Evolutionary conservation across 2,888 invertebrate species (phyloP).

Genomic region (Apamea sordens): DNA sequence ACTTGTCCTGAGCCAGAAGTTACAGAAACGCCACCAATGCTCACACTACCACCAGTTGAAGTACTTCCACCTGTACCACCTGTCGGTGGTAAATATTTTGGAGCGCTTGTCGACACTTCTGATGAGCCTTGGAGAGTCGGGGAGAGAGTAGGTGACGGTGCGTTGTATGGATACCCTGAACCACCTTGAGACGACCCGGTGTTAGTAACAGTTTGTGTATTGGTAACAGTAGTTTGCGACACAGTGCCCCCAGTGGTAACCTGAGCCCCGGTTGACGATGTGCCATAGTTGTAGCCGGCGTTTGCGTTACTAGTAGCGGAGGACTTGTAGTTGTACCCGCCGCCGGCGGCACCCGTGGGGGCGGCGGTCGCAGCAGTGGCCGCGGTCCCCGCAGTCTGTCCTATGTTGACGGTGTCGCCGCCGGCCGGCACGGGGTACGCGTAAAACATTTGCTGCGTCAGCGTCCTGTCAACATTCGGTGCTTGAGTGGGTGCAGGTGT

Average conservation of each 20-base stretch:
- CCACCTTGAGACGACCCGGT: conserved; percentile 41
- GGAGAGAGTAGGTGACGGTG: conserved; percentile 59
- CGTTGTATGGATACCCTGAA: conserved; percentile 69
- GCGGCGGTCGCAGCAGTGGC: conserved; percentile 42
- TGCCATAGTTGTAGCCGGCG: conserved; percentile 73
- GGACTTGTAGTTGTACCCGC: conserved; percentile 63
- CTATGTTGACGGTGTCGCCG: conserved; percentile 74
- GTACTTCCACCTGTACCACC: conserved; percentile 45
- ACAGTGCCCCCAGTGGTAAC: conserved; percentile 35
- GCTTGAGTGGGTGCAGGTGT: conserved; percentile 79
- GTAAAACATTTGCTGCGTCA: conserved; percentile 86
- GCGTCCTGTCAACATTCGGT: conserved; percentile 82
- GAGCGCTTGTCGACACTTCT: conserved; percentile 80
- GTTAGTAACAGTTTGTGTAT: conserved; percentile 31
- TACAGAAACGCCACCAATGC: conserved; percentile 58
- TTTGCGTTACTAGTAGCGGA: conserved; percentile 40
- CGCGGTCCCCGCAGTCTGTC: conserved; percentile 70
- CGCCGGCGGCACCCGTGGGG: conserved; percentile 23
- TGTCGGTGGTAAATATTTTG: conserved; percentile 82
- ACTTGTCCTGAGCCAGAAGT: conserved; percentile 50
- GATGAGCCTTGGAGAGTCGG: conserved; percentile 53
- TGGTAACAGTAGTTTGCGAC: conserved; percentile 36
- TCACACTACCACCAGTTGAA: conserved; percentile 45
- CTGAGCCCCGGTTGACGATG: conserved; percentile 52
- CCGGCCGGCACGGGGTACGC: conserved; percentile 82